Evolutionary conservation across 2,113 vertebrate genomes (phyloP).

Genomic region (Andinoacara biseriatus): DNA sequence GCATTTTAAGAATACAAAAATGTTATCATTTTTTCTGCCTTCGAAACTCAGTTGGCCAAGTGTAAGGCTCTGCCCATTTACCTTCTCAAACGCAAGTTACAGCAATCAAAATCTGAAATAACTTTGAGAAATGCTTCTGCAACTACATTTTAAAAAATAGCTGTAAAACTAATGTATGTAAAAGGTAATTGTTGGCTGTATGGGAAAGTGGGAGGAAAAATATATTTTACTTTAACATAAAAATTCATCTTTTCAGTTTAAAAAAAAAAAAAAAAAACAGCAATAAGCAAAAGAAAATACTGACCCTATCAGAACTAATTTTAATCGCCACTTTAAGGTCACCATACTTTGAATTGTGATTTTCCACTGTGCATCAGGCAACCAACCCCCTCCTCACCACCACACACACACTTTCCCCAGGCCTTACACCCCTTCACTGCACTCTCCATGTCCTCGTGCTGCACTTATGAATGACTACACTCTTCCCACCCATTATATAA

Average conservation of each 20-base stretch:
- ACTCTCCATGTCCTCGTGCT: slow-evolving; percentile 16
- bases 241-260: no score
- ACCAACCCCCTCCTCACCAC: background rate
- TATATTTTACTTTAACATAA: background rate
- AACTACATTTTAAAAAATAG: background rate
- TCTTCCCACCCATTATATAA: slow-evolving; percentile 59
- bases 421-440: background rate
- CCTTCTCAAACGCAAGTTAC: background rate
- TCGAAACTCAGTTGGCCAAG: background rate
- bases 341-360: slow-evolving; percentile 1
- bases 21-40: background rate
- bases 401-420: background rate
- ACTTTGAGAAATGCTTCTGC: background rate
- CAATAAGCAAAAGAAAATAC: background rate
- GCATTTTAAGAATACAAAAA: slow-evolving; percentile 11
- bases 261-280: fast-evolving
- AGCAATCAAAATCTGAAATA: background rate
- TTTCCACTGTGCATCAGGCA: slow-evolving; percentile 2
- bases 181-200: background rate
- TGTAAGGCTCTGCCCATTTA: background rate
- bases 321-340: background rate
- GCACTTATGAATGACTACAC: slow-evolving; percentile 59
- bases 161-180: background rate
- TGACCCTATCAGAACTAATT: background rate
- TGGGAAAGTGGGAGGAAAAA: background rate